Base-by-base conservation (phyloP, 1,140 invertebrate species). In the Drosophila kurseongensis region DNA sequence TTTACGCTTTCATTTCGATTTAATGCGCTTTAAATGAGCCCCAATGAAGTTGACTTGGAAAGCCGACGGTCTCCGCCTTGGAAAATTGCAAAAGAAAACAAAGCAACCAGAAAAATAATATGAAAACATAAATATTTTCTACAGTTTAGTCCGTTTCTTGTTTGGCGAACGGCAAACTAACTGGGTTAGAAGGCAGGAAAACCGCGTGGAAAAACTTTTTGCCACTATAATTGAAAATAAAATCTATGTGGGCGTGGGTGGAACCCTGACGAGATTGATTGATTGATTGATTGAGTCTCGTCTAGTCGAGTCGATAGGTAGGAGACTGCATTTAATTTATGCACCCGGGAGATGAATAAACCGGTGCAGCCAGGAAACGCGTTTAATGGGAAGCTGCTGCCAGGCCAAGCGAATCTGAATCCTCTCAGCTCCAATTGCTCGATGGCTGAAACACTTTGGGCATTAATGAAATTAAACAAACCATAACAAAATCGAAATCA, bases 1-100 rank as follows among this genome's bases (percentile, higher is more conserved):
- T 89, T 89, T 89, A 90, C 84, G 84, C 84, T 89, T 89, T 89
- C 84, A 84, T 89, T 84, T 84, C 78, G 80, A 84, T 90, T 89
- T 89, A 89, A 89, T 80, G 84, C 79, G 84, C 75, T 79, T 80
- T 77, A 80, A 84, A 79, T 75, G 75, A 63, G 65, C 44, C 48
- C 54, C 67, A 71, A 69, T 58, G 67, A 66, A 61, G 62, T 41
- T 36, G 48, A 62, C 27, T 59, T 60, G 80, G 65, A 79, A 75
- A 84, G 76, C 71, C 55, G 45, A 57, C 32, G 23, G 32, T 14
- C 56, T 45, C 6, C 44, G 56, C 51, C 35, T 68, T 59, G 58
- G 72, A 80, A 84, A 80, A 84, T 83, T 63, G 84, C 84, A 88
- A 66, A 57, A 67, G 48, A 66, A 75, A 75, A 75, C 45, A 35